Conservation (phyloP, 2,797 vertebrate species). For the Mycteria americana region DNA sequence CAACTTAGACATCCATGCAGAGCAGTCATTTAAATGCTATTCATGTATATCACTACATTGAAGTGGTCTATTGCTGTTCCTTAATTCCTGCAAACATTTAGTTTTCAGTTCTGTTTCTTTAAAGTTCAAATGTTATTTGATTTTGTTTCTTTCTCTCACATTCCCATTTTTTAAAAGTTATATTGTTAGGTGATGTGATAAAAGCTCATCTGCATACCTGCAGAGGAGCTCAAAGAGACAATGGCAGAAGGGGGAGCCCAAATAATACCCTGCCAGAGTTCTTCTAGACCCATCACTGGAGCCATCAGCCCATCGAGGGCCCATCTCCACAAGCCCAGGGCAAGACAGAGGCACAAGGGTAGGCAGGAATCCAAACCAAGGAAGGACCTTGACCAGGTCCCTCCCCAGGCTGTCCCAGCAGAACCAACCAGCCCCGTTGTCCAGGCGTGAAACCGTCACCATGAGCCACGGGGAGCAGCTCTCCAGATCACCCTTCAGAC, state of each 20-base stretch:
- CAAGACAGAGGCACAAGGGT: not conserved
- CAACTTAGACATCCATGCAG: not conserved
- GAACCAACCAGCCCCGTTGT: fast-evolving
- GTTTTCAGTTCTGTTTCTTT: not conserved
- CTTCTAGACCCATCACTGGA: not conserved
- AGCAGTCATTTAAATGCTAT: not conserved
- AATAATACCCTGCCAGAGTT: not conserved
- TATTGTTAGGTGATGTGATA: not conserved
- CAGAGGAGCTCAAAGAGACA: not conserved
- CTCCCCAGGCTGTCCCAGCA: not conserved
- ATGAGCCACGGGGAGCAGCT: not conserved
- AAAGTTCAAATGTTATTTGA: not conserved
- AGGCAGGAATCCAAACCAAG: not conserved
- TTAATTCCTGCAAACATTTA: not conserved
- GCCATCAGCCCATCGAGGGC: not conserved
- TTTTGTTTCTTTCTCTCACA: not conserved
- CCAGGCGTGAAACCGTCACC: not conserved
- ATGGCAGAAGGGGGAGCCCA: not conserved
- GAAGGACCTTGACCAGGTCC: not conserved
- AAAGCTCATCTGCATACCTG: not conserved
- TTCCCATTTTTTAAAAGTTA: not conserved
- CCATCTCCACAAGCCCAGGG: not conserved
- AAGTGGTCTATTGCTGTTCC: not conserved
- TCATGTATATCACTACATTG: not conserved
- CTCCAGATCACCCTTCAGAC: not conserved